These are phyloP conservation scores for Nomada lathburiana DNA, from an alignment of 2,888 invertebrate genomes.

Conservation along the genomic window DNA sequence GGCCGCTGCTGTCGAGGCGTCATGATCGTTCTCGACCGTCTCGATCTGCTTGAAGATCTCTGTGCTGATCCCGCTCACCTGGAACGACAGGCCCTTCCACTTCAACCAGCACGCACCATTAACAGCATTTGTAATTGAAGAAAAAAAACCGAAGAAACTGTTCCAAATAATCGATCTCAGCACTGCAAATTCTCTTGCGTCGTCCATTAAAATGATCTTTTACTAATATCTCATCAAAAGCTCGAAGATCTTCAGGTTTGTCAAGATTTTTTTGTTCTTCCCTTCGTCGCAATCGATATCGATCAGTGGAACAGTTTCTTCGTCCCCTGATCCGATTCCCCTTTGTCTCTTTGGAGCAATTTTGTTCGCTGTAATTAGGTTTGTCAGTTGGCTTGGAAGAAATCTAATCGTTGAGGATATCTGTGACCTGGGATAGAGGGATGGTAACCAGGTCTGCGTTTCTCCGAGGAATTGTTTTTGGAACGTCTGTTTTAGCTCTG, in stretches of 20 bases:
- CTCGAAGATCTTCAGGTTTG: no score
- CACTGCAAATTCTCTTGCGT: background rate
- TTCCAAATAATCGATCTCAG: background rate
- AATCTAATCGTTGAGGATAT: conserved; percentile 5
- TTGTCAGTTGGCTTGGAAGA: conserved; percentile 7
- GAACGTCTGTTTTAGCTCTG: background rate
- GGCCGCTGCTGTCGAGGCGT: conserved; percentile 96
- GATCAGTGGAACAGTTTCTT: conserved; percentile 25
- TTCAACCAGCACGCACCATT: conserved; percentile 51
- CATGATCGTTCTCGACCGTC: conserved; percentile 97
- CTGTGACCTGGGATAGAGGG: background rate
- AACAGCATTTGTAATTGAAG: background rate
- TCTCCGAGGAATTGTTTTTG: no score
- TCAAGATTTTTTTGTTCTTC: no score
- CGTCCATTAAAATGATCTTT: no score
- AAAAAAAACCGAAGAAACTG: conserved; percentile 39
- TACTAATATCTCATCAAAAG: no score
- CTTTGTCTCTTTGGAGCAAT: background rate
- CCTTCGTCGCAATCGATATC: background rate
- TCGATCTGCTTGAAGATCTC: conserved; percentile 99
- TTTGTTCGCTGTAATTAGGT: conserved; percentile 12
- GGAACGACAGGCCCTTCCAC: conserved; percentile 80
- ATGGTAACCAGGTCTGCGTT: background rate
- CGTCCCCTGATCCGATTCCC: conserved; percentile 14
- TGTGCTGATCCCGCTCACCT: conserved; percentile 98